Evolutionary conservation across 2,888 invertebrate genomes (phyloP).

Genomic region (Oligia fasciuncula): DNA sequence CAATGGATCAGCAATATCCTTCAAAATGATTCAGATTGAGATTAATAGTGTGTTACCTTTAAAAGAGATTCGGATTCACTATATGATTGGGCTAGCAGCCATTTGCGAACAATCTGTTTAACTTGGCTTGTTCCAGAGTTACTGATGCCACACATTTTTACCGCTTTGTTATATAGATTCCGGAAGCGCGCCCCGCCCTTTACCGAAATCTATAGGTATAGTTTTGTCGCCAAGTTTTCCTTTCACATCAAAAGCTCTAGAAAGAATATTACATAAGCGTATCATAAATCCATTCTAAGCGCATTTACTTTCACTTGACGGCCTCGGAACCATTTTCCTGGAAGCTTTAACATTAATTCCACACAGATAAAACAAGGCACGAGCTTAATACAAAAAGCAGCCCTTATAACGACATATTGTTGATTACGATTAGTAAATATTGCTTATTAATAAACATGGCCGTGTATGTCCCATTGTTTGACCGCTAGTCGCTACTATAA

Average conservation of each 20-base stretch:
- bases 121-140: background rate
- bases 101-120: background rate
- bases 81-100: background rate
- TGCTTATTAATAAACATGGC: conserved; percentile 53
- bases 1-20: no score
- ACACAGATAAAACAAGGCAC: background rate
- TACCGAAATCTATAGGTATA: background rate
- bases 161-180: background rate
- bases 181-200: background rate
- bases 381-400: conserved; percentile 32
- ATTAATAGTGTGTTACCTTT: background rate
- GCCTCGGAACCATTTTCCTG: background rate
- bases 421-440: conserved; percentile 53
- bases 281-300: conserved; percentile 3
- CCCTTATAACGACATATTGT: conserved; percentile 43
- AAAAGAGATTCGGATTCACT: background rate
- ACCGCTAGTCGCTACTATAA: conserved; percentile 30
- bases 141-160: background rate
- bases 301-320: background rate
- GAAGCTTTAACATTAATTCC: conserved; percentile 9
- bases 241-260: conserved; percentile 2
- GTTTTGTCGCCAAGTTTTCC: background rate
- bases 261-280: background rate
- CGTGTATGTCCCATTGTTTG: conserved; percentile 47
- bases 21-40: no score